Conservation (phyloP, 2,113 vertebrate genomes). For the Oxygymnocypris stewartii region DNA sequence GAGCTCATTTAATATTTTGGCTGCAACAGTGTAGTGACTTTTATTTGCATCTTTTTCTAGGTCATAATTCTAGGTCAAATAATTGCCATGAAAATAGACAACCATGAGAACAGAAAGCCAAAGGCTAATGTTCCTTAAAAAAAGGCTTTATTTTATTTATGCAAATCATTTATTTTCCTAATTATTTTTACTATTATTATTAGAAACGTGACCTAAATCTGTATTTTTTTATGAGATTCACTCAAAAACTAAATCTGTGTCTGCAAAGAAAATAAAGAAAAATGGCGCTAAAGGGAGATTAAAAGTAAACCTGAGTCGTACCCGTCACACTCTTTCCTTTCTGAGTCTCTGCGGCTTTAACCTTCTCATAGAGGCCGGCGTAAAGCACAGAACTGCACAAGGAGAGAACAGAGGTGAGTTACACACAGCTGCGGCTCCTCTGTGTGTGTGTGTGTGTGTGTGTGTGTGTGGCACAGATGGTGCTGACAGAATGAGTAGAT, state of each 20-base stretch:
- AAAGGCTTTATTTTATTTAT: no score
- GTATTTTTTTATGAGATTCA: background rate
- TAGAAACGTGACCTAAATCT: background rate
- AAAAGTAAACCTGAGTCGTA: conserved; percentile 40
- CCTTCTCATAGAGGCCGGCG: conserved; percentile 75
- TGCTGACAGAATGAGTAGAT: conserved; percentile 7
- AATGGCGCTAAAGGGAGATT: background rate
- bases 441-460: background rate
- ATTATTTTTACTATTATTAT: background rate
- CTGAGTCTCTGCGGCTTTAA: conserved; percentile 56
- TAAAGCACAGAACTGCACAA: conserved; percentile 79
- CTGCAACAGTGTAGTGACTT: no score
- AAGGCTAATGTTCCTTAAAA: no score
- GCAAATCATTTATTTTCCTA: no score
- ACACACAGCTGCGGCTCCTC: background rate
- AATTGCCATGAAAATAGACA: no score
- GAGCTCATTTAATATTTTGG: no score
- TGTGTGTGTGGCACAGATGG: background rate
- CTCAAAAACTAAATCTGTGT: background rate
- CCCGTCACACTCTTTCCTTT: conserved; percentile 73
- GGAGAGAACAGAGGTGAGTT: background rate
- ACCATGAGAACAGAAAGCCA: no score
- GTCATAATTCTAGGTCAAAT: no score
- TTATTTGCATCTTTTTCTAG: no score
- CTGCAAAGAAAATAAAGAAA: background rate